Evolutionary conservation across 2,888 invertebrate genomes (phyloP), one percentile per base, ranked within the genome.

Genomic region (Neuroscelio doddi): DNA sequence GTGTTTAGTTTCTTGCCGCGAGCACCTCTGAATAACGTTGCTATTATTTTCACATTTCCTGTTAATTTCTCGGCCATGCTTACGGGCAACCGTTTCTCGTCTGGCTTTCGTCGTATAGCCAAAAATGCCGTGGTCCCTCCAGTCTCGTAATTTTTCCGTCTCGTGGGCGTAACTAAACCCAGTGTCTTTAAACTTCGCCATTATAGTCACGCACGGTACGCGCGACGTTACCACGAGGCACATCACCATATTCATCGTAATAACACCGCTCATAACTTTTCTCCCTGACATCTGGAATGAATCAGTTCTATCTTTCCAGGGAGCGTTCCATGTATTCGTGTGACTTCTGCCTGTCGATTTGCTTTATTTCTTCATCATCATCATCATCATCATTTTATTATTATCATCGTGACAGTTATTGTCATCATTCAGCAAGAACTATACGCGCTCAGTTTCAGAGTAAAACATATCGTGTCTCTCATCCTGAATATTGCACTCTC

Each of bases 231-330:
- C 34, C 26, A 49, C 51, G 42, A 45, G 49, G 27, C 41, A 53
- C 45, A 47, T 53, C 57, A 52, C 46, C 64, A 42, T 27, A 36
- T 24, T 49, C 67, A 69, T 69, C 64, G 69, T 50, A 55, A 56
- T 70, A 68, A 69, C 71, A 69, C 68, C 68, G 51, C 49, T 63
- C 71, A 67, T 71, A 67, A 70, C 56, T 74, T 69, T 68, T 65
- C 61, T 57, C 39, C 44, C 58, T 30, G 68, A 68, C 73, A 70
- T 72, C 67, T 71, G 72, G 71, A 70, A 74, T 72, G 70, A 68
- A 72, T 71, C 72, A 64, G 49, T 52, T 59, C 57, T 64, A 59
- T 69, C 69, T 57, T n/a, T 2, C 64, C 57, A 50, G 21, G 21
- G 3, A 2, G 21, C 3, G 21, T 21, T n/a, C n/a, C n/a, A n/a